Evolutionary conservation across 2,797 vertebrate genomes (phyloP), one percentile per base, ranked within the genome.

Genomic region (Lemur catta): DNA sequence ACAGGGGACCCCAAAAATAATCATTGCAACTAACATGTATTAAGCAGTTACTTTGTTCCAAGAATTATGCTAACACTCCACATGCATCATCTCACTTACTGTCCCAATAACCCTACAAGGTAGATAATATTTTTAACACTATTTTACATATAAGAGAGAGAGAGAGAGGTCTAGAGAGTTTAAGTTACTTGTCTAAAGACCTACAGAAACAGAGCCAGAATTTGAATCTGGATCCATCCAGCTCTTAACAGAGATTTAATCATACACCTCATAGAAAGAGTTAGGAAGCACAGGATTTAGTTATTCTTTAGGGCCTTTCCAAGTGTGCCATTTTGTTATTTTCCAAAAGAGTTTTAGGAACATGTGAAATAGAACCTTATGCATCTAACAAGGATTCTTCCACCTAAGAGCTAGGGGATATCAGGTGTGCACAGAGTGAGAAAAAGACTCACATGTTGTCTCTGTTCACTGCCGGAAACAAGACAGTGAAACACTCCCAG

Each of bases 121-220:
- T 15, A 1, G 1, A 48, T 48, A 30, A 26, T 61, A n/a, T 74
- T 55, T 84, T 55, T 26, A 59, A n/a, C 14, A 14, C 30, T 65
- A 1, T 85, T 57, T 74, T 33, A 79, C 1, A 33, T 41, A 28
- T 17, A 72, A 35, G 50, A 35, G 24, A 33, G 55, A 33, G 55
- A 28, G 46, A 82, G 8, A 35, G 48, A 35, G 55, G 3, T 57
- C 55, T 61, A 61, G 86, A 94, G 72, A 93, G n/a, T 46, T 57
- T 88, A 35, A 93, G 79, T 57, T 55, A 86, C 12, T 94, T 67
- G 28, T 89, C 87, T 52, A 55, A 71, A 78, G 55, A 61, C n/a
- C 17, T 84, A 61, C 35, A 91, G 94, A 20, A 35, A 38, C 67
- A 43, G 48, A 93, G 84, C n/a, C 35, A 52, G 87, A 52, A 30